A percentile compares a stretch with the other conserved stretches of the same genome.
phyloP scores from a whole-genome alignment of 2,113 vertebrate genomes.

The Tyto alba region DNA sequence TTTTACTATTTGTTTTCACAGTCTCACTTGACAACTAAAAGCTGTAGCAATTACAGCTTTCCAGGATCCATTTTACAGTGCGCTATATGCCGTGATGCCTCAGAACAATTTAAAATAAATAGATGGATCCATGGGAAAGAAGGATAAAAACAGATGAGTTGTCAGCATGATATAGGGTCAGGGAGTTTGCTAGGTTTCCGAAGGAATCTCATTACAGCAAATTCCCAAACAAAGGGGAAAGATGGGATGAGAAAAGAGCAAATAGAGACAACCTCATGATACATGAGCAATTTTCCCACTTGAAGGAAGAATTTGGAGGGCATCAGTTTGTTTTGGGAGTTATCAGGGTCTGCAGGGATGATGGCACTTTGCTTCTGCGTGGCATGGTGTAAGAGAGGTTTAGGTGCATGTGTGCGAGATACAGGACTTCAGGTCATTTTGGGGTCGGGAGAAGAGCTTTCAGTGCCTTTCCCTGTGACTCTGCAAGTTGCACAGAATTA shows the following conservation, averaged over 20 bases:
- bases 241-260: background rate
- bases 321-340: background rate
- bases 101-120: background rate
- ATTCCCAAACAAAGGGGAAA: background rate
- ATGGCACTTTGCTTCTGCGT: background rate
- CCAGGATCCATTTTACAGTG: background rate
- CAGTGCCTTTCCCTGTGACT: background rate
- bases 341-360: fast-evolving
- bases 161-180: background rate
- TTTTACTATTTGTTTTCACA: constrained; percentile 21
- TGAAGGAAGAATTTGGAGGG: background rate
- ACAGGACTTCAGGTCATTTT: background rate
- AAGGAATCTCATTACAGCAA: background rate
- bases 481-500: background rate
- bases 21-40: constrained; percentile 29
- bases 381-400: fast-evolving
- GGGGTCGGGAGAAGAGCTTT: background rate
- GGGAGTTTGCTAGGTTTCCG: background rate
- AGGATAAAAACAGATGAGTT: background rate
- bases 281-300: background rate
- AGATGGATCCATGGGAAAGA: background rate
- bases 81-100: background rate
- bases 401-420: background rate
- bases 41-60: background rate
- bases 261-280: background rate